phyloP scores from a whole-genome alignment of 2,113 vertebrate species.

The Platycercus adscitus region DNA sequence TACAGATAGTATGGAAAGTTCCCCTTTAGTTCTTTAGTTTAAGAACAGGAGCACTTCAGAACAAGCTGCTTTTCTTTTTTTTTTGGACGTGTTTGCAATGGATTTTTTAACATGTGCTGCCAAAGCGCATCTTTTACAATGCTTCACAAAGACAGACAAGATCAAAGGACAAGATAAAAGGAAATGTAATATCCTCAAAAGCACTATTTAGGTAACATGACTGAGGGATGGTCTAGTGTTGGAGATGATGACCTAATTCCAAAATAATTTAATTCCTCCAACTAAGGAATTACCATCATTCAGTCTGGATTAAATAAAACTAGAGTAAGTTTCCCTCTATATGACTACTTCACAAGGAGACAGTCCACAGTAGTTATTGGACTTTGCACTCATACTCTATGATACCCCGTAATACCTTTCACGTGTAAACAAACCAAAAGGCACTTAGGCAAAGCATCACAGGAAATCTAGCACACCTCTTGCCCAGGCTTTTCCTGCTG shows the following conservation, averaged over 20 bases:
- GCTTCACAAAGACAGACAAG: background rate
- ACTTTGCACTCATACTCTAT: background rate
- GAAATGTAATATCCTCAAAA: background rate
- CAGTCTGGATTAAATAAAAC: background rate
- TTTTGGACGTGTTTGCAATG: background rate
- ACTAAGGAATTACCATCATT: background rate
- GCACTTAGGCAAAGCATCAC: constrained; percentile 25
- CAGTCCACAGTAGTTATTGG: background rate
- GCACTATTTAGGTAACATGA: background rate
- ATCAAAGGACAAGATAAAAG: background rate
- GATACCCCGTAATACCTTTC: background rate
- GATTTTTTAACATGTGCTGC: background rate
- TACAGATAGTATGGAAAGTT: background rate
- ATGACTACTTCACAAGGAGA: background rate
- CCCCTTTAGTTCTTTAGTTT: background rate
- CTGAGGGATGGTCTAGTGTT: background rate
- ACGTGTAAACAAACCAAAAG: background rate
- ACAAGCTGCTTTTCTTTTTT: background rate
- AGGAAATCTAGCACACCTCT: background rate
- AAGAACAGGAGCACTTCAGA: background rate
- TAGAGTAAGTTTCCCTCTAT: background rate
- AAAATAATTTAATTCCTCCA: background rate
- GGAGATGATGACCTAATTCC: background rate
- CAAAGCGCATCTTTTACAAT: background rate
- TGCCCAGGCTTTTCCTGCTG: background rate